Conservation (phyloP, 1,140 invertebrate genomes). For the Octopus sinensis region DNA sequence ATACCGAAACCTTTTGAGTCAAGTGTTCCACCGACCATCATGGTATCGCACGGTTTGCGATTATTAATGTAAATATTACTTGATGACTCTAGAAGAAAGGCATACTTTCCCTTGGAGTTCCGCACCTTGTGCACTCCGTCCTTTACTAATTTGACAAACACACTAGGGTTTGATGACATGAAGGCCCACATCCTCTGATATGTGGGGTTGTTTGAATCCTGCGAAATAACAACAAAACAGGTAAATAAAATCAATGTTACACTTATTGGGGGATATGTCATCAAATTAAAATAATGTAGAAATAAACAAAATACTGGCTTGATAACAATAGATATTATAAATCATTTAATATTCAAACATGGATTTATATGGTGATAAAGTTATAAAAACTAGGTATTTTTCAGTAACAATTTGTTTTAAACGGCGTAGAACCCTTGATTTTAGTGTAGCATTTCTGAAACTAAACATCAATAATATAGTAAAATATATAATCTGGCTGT, state of each 20-base stretch:
- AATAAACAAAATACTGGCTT: too few species aligned
- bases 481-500: too few species aligned
- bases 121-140: conserved; percentile 79
- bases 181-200: conserved; percentile 94
- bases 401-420: too few species aligned
- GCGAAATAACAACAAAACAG: conserved; percentile 25
- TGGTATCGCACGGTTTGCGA: conserved; percentile 82
- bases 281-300: too few species aligned
- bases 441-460: too few species aligned
- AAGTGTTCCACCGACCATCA: conserved; percentile 64
- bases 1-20: conserved; percentile 92
- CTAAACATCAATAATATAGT: too few species aligned
- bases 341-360: too few species aligned
- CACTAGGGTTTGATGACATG: conserved; percentile 71
- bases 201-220: conserved; percentile 84
- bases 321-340: too few species aligned
- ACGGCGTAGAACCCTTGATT: too few species aligned
- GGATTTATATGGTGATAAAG: too few species aligned
- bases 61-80: conserved; percentile 94
- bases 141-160: conserved; percentile 75
- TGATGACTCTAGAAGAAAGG: conserved; percentile 89
- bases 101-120: conserved; percentile 73
- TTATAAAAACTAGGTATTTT: too few species aligned
- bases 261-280: background rate
- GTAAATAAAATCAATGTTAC: background rate